These are phyloP conservation scores for Clavelina lepadiformis DNA, from an alignment of 23 tunicate species.

Conservation along the genomic window DNA sequence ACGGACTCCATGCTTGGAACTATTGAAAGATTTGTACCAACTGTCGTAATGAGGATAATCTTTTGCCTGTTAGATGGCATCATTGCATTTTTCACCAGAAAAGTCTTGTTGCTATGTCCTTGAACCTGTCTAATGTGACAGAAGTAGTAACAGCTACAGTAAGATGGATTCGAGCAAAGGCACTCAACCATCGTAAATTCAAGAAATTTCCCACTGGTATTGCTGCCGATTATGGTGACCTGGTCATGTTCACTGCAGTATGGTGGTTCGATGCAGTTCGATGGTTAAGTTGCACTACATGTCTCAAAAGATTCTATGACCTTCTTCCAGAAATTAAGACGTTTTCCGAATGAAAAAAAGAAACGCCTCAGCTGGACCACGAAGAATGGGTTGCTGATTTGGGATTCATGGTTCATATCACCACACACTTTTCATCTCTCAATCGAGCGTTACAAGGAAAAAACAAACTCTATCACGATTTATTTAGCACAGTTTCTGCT, in stretches of 20 bases:
- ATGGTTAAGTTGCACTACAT: slow-evolving; percentile 42
- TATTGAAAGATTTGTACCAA: no score
- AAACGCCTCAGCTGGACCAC: slow-evolving; percentile 22
- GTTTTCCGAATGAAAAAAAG: slow-evolving; percentile 14
- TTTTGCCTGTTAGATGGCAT: no score
- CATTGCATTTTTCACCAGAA: no score
- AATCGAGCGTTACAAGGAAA: slow-evolving; percentile 18
- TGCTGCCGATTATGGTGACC: slow-evolving; percentile 38
- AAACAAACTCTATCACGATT: slow-evolving; percentile 32
- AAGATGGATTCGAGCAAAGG: slow-evolving; percentile 34
- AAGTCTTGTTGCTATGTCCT: slow-evolving; percentile 35
- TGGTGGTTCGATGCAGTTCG: no score
- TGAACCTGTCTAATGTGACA: slow-evolving; percentile 28
- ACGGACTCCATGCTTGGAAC: no score
- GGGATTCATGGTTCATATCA: slow-evolving; percentile 22
- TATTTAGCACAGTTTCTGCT: slow-evolving; percentile 37
- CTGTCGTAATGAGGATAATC: no score
- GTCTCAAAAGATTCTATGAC: slow-evolving; percentile 30
- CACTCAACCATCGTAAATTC: no score
- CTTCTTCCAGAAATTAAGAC: slow-evolving; percentile 20
- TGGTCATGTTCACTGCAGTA: slow-evolving; percentile 39
- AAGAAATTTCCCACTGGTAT: slow-evolving; percentile 13
- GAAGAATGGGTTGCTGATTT: no score
- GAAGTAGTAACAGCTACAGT: slow-evolving; percentile 37
- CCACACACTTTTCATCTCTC: slow-evolving; percentile 12